A percentile compares a stretch with the other conserved stretches of the same genome.
Evolutionary conservation across 2,888 invertebrate genomes (phyloP).

Genomic region (Hylaea fasciaria): DNA sequence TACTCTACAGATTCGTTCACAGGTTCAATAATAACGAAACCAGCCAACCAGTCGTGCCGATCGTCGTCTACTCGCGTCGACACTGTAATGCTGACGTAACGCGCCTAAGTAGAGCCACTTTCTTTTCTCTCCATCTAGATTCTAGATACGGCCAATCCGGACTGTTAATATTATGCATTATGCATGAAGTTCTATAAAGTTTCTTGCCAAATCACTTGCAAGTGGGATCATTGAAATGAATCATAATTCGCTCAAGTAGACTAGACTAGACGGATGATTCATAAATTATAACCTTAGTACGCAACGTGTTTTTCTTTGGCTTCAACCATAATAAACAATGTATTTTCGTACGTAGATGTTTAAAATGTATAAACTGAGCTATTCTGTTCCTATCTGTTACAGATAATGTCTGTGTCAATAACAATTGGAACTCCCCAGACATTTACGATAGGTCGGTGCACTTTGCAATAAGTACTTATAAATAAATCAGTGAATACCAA

Average conservation of each 20-base stretch:
- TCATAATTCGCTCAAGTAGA: too few species aligned
- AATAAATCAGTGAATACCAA: too few species aligned
- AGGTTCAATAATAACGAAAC: background rate
- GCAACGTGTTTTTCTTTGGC: background rate
- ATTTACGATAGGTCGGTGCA: constrained; percentile 18
- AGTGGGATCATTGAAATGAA: too few species aligned
- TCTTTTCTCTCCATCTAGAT: constrained; percentile 13
- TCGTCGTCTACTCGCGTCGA: background rate
- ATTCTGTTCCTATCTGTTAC: constrained; percentile 2
- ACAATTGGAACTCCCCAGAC: constrained; percentile 7
- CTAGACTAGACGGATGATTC: too few species aligned
- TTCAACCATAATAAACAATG: too few species aligned
- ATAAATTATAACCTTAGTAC: too few species aligned
- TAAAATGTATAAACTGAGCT: background rate
- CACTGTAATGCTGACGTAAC: constrained; percentile 1
- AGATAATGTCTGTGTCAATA: constrained; percentile 16
- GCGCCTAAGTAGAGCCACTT: constrained; percentile 8
- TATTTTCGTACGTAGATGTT: background rate
- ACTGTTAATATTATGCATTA: background rate
- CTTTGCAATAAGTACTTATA: constrained; percentile 6
- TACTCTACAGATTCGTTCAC: background rate
- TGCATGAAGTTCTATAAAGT: background rate
- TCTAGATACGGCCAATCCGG: background rate
- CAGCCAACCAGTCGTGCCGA: background rate
- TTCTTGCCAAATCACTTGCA: background rate